Evolutionary conservation across 2,888 invertebrate species (phyloP).

Genomic region (Erpobdella octoculata): DNA sequence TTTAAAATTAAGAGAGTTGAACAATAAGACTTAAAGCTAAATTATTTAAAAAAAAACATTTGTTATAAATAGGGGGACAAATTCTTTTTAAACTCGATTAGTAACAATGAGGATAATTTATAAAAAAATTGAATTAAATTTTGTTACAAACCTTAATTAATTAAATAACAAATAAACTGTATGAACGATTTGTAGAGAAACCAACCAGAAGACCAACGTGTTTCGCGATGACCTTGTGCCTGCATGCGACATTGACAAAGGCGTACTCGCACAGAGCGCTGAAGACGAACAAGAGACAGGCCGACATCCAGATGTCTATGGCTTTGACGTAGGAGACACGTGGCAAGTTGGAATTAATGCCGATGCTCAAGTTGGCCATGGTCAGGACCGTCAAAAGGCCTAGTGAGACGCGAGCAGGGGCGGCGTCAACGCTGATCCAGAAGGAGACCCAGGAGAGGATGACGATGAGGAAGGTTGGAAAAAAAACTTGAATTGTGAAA

Average conservation of each 20-base stretch:
- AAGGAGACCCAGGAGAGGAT: conserved; percentile 53
- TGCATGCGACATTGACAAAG: conserved; percentile 40
- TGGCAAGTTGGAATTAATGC: conserved; percentile 74
- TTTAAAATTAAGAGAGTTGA: too few relatives aligned
- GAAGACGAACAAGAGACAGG: conserved; percentile 41
- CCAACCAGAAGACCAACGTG: conserved; percentile 10
- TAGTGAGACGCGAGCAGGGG: conserved; percentile 77
- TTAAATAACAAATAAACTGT: not conserved
- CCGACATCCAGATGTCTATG: conserved; percentile 57
- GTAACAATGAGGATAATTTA: not conserved
- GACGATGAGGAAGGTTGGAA: conserved; percentile 57
- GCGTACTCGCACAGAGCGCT: conserved; percentile 40
- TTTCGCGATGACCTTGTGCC: conserved; percentile 33
- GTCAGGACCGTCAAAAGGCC: conserved; percentile 59
- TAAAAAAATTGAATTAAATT: not conserved
- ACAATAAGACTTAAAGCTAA: too few relatives aligned
- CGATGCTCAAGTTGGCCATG: conserved; percentile 77
- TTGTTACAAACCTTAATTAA: not conserved
- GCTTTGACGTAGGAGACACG: conserved; percentile 87
- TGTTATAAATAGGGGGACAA: too few relatives aligned
- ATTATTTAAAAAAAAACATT: too few relatives aligned
- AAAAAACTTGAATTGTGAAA: conserved; percentile 36
- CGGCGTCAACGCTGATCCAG: conserved; percentile 58
- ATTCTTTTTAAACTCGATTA: too few relatives aligned
- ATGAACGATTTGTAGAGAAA: too few relatives aligned